Conservation (phyloP, 2,113 vertebrate species). For the Rousettus leschenaultii region DNA sequence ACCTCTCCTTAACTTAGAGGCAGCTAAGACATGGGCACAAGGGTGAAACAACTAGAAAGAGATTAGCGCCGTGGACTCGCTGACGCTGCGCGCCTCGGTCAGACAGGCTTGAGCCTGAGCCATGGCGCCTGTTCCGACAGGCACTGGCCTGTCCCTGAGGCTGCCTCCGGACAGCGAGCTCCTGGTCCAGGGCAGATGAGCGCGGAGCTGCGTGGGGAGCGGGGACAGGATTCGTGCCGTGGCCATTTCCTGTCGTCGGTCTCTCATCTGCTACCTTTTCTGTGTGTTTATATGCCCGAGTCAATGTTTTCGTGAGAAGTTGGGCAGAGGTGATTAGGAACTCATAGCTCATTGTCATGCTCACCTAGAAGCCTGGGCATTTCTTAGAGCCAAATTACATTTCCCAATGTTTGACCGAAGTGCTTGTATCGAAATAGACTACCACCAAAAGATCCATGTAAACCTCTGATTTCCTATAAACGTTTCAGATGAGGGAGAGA, state of each 20-base stretch:
- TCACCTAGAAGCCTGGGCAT: not conserved
- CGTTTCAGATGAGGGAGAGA: not conserved
- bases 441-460: not conserved
- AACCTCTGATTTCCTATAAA: not conserved
- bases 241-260: not conserved
- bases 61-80: not conserved
- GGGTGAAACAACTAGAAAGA: not conserved
- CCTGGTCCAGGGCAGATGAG: not conserved
- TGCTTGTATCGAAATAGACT: not conserved
- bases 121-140: not conserved
- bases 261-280: not conserved
- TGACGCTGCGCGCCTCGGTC: not conserved
- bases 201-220: not conserved
- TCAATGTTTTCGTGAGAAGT: not conserved
- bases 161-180: not conserved
- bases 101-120: too few species aligned
- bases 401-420: not conserved
- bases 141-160: not conserved
- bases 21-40: not conserved
- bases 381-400: not conserved
- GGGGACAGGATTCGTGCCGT: not conserved
- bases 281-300: not conserved
- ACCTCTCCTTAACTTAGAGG: not conserved
- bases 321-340: not conserved
- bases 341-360: not conserved